Evolutionary conservation across 2,797 vertebrate species (phyloP), one percentile per base, ranked within the genome.

Genomic region (Hoplostethus atlanticus): DNA sequence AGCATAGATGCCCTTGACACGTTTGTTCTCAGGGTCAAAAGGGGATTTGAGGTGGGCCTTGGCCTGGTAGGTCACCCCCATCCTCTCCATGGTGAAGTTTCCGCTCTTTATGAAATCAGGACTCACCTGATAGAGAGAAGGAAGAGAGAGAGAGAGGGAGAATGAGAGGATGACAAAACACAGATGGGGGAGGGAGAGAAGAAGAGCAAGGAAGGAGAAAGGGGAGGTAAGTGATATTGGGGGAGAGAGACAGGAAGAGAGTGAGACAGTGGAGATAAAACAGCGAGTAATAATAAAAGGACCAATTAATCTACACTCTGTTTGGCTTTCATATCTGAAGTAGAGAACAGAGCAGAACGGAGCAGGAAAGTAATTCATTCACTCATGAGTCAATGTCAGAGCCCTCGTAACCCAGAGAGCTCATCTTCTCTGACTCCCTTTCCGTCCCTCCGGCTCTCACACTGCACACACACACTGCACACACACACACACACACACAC

Each of bases 11-110:
- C 97, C 98, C 76, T 95, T 98, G 68, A 99, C 91, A 0, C 97
- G 92, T 83, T 96, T 97, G 92, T 97, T 99, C 84, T 97, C 94
- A 0, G 97, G 96, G 81, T 99, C 98, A 1, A 99, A 99, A 0
- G 95, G 97, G 3, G 98, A 96, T 71, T 95, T 98, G 78, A 96
- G 91, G 91, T 99, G 97, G 42, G 96, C 96, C 46, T 17, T 94
- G 73, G 98, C 97, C 2, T 95, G 78, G 64, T 95, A 97, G 2
- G 84, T 76, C 76, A 95, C 94, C 5, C 97, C 97, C 97, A 99
- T 99, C 84, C 96, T 88, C 90, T 99, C 97, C 93, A 99, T 88
- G 13, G 93, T 76, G 2, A 99, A 99, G 62, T 95, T 91, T 0
- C 97, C 97, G 0, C 79, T 96, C 88, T 89, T 96, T 80, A 99